These are phyloP conservation scores for Isurus oxyrinchus DNA, from an alignment of 2,113 vertebrate genomes.

Conservation along the genomic window DNA sequence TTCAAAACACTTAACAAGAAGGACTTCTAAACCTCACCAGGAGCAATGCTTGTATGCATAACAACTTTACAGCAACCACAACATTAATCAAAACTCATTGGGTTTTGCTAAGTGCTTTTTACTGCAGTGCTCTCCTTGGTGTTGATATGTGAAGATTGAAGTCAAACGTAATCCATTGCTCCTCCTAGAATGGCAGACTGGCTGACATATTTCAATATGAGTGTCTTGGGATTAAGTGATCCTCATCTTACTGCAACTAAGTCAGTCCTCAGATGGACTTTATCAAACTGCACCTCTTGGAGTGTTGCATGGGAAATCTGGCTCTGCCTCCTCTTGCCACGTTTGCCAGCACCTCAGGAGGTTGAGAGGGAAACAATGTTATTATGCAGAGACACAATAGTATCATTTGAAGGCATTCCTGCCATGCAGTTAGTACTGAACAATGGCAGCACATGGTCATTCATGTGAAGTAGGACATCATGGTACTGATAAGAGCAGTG, in stretches of 20 bases:
- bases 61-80: not conserved
- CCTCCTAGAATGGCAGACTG: not conserved
- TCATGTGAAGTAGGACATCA: no score
- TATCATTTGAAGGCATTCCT: not conserved
- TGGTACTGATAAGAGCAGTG: no score
- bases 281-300: not conserved
- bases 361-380: not conserved
- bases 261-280: not conserved
- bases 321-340: not conserved
- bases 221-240: not conserved
- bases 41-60: not conserved
- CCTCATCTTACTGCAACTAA: not conserved
- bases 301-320: not conserved
- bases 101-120: not conserved
- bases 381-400: not conserved
- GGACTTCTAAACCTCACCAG: not conserved
- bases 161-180: not conserved
- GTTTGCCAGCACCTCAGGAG: not conserved
- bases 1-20: not conserved
- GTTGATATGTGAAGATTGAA: not conserved
- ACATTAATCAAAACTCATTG: not conserved
- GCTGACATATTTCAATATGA: not conserved
- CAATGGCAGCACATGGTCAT: not conserved
- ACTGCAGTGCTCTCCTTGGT: not conserved
- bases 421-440: no score